phyloP scores from a whole-genome alignment of 2,113 vertebrate species.

The Mirza zaza region DNA sequence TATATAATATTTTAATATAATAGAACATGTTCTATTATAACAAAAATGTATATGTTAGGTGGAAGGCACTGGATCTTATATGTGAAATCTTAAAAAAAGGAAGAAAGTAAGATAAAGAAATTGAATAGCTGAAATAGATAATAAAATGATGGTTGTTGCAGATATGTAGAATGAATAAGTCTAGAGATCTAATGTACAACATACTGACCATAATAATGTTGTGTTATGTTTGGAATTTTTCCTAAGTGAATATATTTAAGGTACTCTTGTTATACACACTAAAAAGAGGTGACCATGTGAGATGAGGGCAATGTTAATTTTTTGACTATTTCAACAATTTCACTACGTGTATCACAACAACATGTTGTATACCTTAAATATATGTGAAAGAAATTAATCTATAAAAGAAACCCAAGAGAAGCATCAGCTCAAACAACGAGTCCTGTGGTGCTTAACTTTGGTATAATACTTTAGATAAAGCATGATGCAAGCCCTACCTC shows the following conservation, averaged over 20 bases:
- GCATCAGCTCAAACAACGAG: rapidly evolving
- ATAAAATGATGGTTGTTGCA: not conserved
- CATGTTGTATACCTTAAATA: not conserved
- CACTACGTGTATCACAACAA: not conserved
- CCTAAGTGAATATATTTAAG: not conserved
- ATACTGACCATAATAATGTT: not conserved
- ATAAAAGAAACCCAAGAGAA: not conserved
- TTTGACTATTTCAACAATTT: not conserved
- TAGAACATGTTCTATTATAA: no score
- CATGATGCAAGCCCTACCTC: rapidly evolving
- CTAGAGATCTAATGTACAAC: not conserved
- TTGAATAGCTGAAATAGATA: not conserved
- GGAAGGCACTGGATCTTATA: not conserved
- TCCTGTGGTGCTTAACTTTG: rapidly evolving
- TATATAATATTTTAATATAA: no score
- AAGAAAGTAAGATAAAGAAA: not conserved
- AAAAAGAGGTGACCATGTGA: not conserved
- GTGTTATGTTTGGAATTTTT: not conserved
- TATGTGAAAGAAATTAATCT: not conserved
- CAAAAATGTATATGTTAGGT: not conserved
- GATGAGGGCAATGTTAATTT: not conserved
- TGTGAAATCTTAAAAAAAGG: not conserved
- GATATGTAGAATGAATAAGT: not conserved
- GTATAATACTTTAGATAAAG: no score
- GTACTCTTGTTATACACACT: rapidly evolving